Evolutionary conservation across 2,113 vertebrate genomes (phyloP).

Genomic region (Gracilinanus agilis): DNA sequence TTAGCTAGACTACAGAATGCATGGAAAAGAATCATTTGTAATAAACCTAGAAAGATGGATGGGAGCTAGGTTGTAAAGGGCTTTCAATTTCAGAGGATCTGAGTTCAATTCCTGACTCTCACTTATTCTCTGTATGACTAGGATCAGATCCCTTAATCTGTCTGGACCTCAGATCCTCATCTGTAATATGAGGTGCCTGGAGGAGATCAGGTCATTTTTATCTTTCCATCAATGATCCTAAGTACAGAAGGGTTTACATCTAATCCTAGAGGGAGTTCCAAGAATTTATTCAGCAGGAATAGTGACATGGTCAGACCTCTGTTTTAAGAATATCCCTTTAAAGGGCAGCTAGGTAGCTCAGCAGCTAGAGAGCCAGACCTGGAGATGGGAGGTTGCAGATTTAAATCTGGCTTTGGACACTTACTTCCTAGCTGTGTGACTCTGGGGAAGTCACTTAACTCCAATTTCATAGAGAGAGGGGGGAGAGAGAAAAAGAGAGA

Average conservation of each 20-base stretch:
- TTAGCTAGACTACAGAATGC: background rate
- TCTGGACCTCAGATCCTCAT: background rate
- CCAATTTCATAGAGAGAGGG: no score
- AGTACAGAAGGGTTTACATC: background rate
- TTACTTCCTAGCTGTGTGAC: no score
- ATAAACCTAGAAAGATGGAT: background rate
- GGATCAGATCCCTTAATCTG: background rate
- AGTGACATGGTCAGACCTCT: background rate
- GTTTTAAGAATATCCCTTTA: background rate
- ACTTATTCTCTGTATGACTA: background rate
- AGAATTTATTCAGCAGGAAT: background rate
- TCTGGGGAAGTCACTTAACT: no score
- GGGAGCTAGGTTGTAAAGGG: background rate
- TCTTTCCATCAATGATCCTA: background rate
- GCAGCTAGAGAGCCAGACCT: no score
- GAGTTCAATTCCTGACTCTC: background rate
- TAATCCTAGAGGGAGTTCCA: background rate
- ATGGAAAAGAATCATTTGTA: background rate
- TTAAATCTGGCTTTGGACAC: no score
- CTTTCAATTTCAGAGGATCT: background rate
- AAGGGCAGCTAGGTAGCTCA: no score
- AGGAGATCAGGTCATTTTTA: background rate
- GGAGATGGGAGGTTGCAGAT: no score
- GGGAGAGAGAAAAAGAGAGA: no score
- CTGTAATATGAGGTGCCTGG: background rate